These are phyloP conservation scores for Recurvirostra avosetta DNA, from an alignment of 2,113 vertebrate species.

Conservation along the genomic window DNA sequence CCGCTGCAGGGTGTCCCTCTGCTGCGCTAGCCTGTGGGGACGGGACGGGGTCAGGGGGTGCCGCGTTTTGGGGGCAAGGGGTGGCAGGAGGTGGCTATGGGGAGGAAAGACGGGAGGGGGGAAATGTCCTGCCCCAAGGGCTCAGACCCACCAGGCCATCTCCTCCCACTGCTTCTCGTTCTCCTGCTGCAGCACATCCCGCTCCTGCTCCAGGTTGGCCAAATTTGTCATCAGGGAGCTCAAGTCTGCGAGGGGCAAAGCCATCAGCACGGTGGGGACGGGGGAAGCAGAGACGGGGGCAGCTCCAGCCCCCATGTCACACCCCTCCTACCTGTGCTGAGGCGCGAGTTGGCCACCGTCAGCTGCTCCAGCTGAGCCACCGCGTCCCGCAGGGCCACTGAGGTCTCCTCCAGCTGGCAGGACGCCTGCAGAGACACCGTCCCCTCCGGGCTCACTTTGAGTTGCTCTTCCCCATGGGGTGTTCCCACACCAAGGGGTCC, in stretches of 20 bases:
- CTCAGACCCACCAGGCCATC: slow-evolving; percentile 50
- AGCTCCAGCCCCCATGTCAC: rapidly evolving
- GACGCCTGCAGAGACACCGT: slow-evolving; percentile 4
- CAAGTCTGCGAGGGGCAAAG: slow-evolving; percentile 39
- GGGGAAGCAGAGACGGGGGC: background rate
- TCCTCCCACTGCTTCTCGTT: slow-evolving; percentile 43
- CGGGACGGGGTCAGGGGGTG: background rate
- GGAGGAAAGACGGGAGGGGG: too few species aligned
- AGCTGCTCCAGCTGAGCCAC: slow-evolving; percentile 54
- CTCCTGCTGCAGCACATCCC: slow-evolving; percentile 71
- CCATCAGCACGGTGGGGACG: rapidly evolving
- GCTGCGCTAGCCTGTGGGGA: slow-evolving; percentile 38
- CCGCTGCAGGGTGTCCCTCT: slow-evolving; percentile 30
- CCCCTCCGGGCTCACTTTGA: background rate
- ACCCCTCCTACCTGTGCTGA: slow-evolving; percentile 60
- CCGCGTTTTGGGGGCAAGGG: rapidly evolving
- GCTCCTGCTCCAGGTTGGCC: slow-evolving; percentile 57
- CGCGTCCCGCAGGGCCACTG: background rate
- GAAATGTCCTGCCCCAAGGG: background rate
- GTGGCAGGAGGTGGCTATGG: background rate
- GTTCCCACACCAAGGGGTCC: background rate
- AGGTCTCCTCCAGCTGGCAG: slow-evolving; percentile 47
- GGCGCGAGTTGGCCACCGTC: slow-evolving; percentile 34
- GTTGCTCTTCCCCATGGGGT: background rate
- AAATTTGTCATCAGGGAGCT: slow-evolving; percentile 55